These are phyloP conservation scores for Acanthaster planci DNA, from an alignment of 35 echinoderm and acorn worm genomes.

Conservation along the genomic window DNA sequence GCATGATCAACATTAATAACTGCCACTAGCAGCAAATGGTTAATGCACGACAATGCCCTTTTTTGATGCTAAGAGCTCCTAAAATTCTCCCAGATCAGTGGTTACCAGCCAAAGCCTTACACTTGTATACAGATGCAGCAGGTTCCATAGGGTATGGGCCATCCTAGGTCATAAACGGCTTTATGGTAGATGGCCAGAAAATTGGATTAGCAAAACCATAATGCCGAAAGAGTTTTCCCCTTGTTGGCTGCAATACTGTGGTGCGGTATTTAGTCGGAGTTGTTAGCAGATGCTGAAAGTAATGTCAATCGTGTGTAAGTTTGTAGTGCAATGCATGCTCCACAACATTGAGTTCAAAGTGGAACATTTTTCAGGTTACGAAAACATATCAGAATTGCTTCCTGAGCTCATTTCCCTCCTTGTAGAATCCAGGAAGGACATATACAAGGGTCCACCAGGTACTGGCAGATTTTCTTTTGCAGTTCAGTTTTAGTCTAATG, in stretches of 20 bases:
- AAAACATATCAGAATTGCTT: slow-evolving; percentile 11
- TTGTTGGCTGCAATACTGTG: neutral
- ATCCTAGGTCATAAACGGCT: neutral
- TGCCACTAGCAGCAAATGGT: too few relatives aligned
- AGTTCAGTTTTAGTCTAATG: neutral
- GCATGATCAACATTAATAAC: too few relatives aligned
- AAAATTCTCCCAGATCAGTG: neutral
- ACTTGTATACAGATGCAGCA: slow-evolving; percentile 26
- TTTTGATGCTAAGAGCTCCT: slow-evolving; percentile 1
- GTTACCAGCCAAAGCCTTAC: neutral
- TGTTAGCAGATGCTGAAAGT: neutral
- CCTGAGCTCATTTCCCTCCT: neutral
- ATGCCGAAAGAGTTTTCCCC: neutral
- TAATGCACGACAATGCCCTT: too few relatives aligned
- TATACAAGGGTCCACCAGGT: neutral
- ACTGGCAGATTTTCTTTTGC: neutral
- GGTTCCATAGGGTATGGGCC: slow-evolving; percentile 33
- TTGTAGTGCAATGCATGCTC: slow-evolving; percentile 16
- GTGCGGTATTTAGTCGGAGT: neutral
- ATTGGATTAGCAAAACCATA: neutral
- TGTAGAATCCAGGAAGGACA: neutral
- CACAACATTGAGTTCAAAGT: neutral
- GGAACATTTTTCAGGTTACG: neutral
- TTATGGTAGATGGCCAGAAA: neutral
- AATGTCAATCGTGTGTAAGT: neutral